phyloP scores from a whole-genome alignment of 64 coral and sea anemone species.

The Dendrophyllia cribrosa region DNA sequence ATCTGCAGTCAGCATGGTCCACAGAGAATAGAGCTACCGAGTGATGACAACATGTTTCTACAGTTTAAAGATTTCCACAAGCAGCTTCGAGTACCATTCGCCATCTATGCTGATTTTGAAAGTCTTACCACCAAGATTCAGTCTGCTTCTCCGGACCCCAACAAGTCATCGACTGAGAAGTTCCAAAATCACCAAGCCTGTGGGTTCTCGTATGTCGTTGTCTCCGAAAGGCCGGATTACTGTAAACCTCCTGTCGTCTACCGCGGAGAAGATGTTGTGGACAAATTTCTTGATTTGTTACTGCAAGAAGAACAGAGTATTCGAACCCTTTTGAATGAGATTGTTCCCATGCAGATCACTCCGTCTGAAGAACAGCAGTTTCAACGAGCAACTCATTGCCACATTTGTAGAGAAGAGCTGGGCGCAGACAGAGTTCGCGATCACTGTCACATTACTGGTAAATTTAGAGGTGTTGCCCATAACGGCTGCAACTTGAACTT shows the following conservation, averaged over 20 bases:
- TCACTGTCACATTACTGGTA: constrained; percentile 49
- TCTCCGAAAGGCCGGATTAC: constrained; percentile 20
- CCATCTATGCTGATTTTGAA: constrained; percentile 57
- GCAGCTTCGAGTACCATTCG: constrained; percentile 48
- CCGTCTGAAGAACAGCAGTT: constrained; percentile 40
- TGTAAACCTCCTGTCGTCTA: constrained; percentile 64
- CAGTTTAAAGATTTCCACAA: constrained; percentile 76
- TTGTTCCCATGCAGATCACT: constrained; percentile 58
- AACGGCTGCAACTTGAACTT: constrained; percentile 54
- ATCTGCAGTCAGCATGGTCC: constrained; percentile 32
- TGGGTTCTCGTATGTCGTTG: background rate
- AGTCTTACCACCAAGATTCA: constrained; percentile 16
- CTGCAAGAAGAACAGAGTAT: constrained; percentile 64
- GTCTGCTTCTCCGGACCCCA: constrained; percentile 13
- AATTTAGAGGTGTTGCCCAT: constrained; percentile 57
- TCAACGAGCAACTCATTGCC: constrained; percentile 37
- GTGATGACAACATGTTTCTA: constrained; percentile 31
- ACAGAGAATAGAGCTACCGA: constrained; percentile 39
- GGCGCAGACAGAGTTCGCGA: constrained; percentile 1
- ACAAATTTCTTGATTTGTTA: constrained; percentile 49
- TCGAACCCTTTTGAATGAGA: background rate
- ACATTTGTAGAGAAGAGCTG: constrained; percentile 55
- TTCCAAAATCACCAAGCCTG: constrained; percentile 37
- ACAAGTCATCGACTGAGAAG: constrained; percentile 19
- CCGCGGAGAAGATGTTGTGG: constrained; percentile 58